Conservation (phyloP, 2,888 invertebrate genomes). For the Pseudococcus longispinus region DNA sequence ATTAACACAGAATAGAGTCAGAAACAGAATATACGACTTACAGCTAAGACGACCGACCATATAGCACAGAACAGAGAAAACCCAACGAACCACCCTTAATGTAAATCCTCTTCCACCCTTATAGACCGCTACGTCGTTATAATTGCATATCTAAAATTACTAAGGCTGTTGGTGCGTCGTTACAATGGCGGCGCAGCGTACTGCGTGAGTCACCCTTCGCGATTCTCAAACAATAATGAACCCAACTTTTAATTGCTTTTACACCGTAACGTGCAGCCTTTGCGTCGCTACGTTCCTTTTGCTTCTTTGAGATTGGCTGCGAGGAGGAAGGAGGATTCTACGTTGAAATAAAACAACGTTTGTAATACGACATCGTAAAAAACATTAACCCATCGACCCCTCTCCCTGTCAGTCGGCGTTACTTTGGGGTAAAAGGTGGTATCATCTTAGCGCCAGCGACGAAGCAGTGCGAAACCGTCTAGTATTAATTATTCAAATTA, state of each 20-base stretch:
- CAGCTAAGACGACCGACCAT: not conserved
- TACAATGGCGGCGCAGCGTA: not conserved
- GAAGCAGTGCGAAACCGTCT: not conserved
- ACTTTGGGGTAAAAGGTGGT: not conserved
- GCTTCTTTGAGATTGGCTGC: not conserved
- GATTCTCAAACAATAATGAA: conserved; percentile 1
- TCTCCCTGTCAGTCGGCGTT: not conserved
- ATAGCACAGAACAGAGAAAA: too few species aligned
- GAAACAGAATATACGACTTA: not conserved
- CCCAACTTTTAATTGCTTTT: conserved; percentile 44
- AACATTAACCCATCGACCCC: conserved; percentile 37
- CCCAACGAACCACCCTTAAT: conserved; percentile 35
- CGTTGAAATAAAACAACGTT: not conserved
- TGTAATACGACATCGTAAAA: conserved; percentile 30
- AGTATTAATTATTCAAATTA: conserved; percentile 45
- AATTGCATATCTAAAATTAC: conserved; percentile 53
- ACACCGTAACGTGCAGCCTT: not conserved
- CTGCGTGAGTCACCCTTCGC: conserved; percentile 41
- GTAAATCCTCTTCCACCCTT: conserved; percentile 48
- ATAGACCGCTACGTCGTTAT: conserved; percentile 44
- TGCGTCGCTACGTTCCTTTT: not conserved
- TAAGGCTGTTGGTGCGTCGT: conserved; percentile 25
- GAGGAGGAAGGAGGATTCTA: not conserved
- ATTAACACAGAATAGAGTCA: not conserved
- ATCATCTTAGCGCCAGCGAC: not conserved